Base-by-base conservation (phyloP, 2,797 vertebrate genomes). In the Tiaroga cobitis region DNA sequence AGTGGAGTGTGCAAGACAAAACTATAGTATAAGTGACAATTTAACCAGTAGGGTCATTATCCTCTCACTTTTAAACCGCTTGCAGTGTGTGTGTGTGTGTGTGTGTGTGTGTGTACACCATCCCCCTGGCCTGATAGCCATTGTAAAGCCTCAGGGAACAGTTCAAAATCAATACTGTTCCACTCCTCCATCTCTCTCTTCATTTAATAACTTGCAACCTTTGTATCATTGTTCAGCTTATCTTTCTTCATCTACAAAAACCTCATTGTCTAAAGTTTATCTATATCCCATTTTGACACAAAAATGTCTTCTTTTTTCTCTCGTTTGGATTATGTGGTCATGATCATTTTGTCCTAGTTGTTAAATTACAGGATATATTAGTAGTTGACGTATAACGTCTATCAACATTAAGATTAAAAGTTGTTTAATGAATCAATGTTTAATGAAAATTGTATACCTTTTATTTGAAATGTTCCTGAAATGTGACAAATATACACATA, bases 121-220 rank as follows among this genome's bases (percentile, higher is more conserved):
- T 91, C 88, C 84, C 82, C 90, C 92, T 93, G 91, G 92, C 92
- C 93, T 95, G 94, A 95, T 94, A 94, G 94, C 93, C 93, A 77
- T 90, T 93, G 93, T 89, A 84, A 93, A 95, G 94, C 95, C 95
- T 95, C 87, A 67, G 95, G 95, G 95, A 95, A 93, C 91, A 93
- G 94, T 92, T 93, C 92, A 93, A 95, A 96, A 96, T 96, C 95
- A 95, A 96, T 96, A 95, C 91, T 93, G 92, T 94, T 95, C 94
- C 92, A 94, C 92, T 94, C 94, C 94, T 94, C 93, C 92, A 93
- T 93, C 95, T 95, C 94, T 95, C 95, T 95, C 95, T 95, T 95
- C 94, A 94, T 95, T 95, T 95, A 95, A 95, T 95, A 95, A 95
- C 95, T 95, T 93, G 94, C 94, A 94, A 95, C 93, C 93, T 94